Conservation (phyloP, 2,113 vertebrate genomes). For the Synchiropus splendidus region DNA sequence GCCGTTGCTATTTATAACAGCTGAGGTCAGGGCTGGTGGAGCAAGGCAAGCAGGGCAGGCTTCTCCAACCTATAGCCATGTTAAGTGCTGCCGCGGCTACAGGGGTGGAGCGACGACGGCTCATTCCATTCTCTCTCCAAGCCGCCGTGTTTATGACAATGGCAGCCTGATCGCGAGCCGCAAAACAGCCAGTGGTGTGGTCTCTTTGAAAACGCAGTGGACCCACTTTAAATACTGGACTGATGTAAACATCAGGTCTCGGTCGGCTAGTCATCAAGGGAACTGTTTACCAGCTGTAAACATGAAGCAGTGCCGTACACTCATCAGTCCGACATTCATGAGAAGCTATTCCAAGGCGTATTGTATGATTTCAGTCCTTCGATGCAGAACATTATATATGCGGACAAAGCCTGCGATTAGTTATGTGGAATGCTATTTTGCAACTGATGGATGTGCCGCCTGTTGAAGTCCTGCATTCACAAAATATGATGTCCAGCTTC, state of each 20-base stretch:
- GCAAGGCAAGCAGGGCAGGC: conserved; percentile 18
- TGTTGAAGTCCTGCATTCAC: too few relatives aligned
- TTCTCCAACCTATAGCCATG: conserved; percentile 39
- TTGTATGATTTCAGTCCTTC: too few relatives aligned
- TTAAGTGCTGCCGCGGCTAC: conserved; percentile 35
- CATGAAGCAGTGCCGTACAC: too few relatives aligned
- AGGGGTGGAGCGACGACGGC: conserved; percentile 23
- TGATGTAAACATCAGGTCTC: conserved; percentile 1
- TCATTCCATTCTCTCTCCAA: conserved; percentile 45
- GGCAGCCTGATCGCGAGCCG: conserved; percentile 7
- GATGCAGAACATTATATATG: too few relatives aligned
- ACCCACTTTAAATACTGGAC: conserved; percentile 4
- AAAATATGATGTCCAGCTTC: too few relatives aligned
- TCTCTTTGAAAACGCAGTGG: conserved; percentile 1
- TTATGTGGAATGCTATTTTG: too few relatives aligned
- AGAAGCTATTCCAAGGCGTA: too few relatives aligned
- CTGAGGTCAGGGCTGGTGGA: conserved; percentile 31
- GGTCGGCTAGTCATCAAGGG: too few relatives aligned
- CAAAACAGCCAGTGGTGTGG: not conserved
- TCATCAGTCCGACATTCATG: too few relatives aligned
- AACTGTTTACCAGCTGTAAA: too few relatives aligned
- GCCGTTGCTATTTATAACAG: conserved; percentile 51
- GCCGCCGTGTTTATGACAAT: conserved; percentile 34
- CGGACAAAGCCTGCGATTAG: too few relatives aligned
- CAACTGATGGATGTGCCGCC: too few relatives aligned